These are phyloP conservation scores for Megalops atlanticus DNA, from an alignment of 2,113 vertebrate species.

Conservation along the genomic window DNA sequence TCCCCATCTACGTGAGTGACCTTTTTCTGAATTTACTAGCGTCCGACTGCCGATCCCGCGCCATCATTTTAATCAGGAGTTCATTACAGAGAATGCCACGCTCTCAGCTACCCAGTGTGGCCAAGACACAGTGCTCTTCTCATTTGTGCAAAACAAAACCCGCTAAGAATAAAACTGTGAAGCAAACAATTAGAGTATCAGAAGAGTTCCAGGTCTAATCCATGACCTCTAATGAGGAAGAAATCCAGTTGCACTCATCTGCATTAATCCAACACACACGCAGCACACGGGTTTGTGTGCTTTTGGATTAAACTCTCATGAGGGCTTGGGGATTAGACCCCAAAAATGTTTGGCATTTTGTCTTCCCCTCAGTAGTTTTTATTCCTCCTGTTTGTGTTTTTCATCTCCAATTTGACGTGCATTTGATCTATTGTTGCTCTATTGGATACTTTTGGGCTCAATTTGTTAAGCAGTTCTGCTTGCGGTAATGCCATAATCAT, in stretches of 20 bases:
- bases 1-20: conserved; percentile 53
- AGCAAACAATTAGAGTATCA: conserved; percentile 31
- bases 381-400: conserved; percentile 1
- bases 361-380: conserved; percentile 20
- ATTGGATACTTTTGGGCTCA: conserved; percentile 38
- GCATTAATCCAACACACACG: conserved; percentile 41
- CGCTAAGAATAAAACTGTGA: conserved; percentile 9
- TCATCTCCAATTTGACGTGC: conserved; percentile 2
- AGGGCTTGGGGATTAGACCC: conserved; percentile 42
- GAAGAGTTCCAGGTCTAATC: conserved; percentile 45
- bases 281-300: conserved; percentile 2
- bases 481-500: conserved; percentile 42
- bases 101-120: conserved; percentile 22
- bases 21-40: conserved; percentile 57
- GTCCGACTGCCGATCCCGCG: conserved; percentile 33
- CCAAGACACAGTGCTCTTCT: conserved; percentile 36
- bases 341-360: conserved; percentile 37
- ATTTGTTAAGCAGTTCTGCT: conserved; percentile 44
- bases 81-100: conserved; percentile 33
- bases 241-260: conserved; percentile 44
- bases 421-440: conserved; percentile 33
- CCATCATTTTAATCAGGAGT: conserved; percentile 50
- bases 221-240: conserved; percentile 50
- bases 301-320: conserved; percentile 44
- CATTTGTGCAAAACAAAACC: conserved; percentile 25